phyloP scores from a whole-genome alignment of 2,888 invertebrate genomes.

The Seladonia tumulorum region DNA sequence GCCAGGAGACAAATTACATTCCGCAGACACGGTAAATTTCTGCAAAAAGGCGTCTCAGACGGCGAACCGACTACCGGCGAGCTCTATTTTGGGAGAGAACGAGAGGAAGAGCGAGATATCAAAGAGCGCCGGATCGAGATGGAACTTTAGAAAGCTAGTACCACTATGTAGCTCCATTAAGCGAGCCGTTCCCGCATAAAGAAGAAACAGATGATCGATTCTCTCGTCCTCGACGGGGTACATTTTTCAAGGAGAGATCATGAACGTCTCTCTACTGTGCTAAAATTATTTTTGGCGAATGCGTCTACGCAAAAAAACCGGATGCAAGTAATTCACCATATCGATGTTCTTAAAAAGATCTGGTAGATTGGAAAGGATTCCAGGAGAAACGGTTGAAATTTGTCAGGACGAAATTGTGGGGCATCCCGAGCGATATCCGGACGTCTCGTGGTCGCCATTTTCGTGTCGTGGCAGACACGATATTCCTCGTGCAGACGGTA shows the following conservation, averaged over 20 bases:
- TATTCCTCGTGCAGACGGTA: conserved; percentile 45
- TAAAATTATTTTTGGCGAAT: not conserved
- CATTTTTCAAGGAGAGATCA: not conserved
- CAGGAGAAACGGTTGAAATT: not conserved
- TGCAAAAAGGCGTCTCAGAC: not conserved
- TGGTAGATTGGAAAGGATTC: not conserved
- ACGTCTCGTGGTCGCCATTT: conserved; percentile 26
- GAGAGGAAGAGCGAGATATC: not conserved
- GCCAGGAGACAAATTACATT: conserved; percentile 18
- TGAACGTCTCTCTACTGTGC: too few species aligned
- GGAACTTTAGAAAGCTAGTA: not conserved
- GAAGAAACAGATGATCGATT: not conserved
- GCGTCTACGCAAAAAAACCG: not conserved
- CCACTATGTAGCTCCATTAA: not conserved
- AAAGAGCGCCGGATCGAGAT: not conserved
- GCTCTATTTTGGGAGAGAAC: not conserved
- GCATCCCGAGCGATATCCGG: conserved; percentile 4
- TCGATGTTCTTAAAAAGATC: not conserved
- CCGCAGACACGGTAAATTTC: not conserved
- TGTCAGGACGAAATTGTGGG: not conserved
- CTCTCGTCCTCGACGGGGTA: not conserved
- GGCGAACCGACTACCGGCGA: not conserved
- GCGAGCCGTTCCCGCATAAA: not conserved
- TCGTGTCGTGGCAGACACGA: conserved; percentile 44
- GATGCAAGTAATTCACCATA: too few species aligned